Evolutionary conservation across 2,888 invertebrate genomes (phyloP), one percentile per base, ranked within the genome.

Genomic region (Drosophila ezoana): DNA sequence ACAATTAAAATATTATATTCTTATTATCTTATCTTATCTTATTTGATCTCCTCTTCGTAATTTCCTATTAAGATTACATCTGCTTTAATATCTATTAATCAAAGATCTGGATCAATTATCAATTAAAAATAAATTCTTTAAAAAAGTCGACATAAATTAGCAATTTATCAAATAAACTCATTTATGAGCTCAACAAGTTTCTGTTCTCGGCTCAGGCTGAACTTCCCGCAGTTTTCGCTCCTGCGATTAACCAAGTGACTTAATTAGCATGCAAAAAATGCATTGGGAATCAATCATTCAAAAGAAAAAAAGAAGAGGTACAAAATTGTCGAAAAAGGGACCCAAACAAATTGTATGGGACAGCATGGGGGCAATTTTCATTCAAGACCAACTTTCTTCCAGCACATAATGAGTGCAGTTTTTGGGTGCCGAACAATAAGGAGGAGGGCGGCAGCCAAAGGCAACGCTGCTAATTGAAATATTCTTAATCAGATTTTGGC

Each of bases 401-500:
- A 33, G 20, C n/a, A 35, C 53, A 69, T 72, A 70, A 69, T 72
- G 80, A 82, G 76, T 75, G 79, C 61, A 61, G 44, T 38, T 61
- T 10, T 10, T 14, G 32, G 14, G 13, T 18, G 9, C n/a, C 6
- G 13, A 16, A 18, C n/a, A 23, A 38, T 20, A 33, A 10, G 35
- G 35, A 14, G 43, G 4, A 45, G 45, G 13, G 41, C 18, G 40
- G 37, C 4, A 28, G 61, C 61, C 60, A 63, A 70, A 63, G 71
- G 80, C 61, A 76, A 56, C 49, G 64, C 64, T 57, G 77, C 89
- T 86, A 86, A 86, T 86, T 86, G 87, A 86, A 86, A 86, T 86
- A 86, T 86, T 87, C 79, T 89, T 86, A 86, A 86, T 86, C 89
- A 89, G 85, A 86, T 86, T 81, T 84, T 70, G 41, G 61, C 57